phyloP scores from a whole-genome alignment of 1,140 invertebrate genomes.

The Bombus waltoni region DNA sequence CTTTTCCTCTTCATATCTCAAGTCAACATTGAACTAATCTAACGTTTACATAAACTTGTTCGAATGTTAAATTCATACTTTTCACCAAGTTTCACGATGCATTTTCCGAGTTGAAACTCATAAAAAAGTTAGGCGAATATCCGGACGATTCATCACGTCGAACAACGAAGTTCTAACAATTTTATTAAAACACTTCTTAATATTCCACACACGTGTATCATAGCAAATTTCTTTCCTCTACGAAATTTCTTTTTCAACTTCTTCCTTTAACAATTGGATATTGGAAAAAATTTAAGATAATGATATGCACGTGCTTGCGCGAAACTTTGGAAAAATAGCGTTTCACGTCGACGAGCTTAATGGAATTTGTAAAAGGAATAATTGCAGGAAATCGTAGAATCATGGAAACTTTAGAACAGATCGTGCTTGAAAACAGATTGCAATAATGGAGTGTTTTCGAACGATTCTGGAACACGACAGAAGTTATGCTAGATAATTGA shows the following conservation, averaged over 20 bases:
- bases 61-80: not conserved
- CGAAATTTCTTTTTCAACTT: not conserved
- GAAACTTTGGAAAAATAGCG: not conserved
- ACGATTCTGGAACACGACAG: not conserved
- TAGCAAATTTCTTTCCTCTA: not conserved
- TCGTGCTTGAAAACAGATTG: not conserved
- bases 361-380: not conserved
- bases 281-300: slow-evolving; percentile 3
- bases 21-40: not conserved
- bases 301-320: not conserved
- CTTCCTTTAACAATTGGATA: not conserved
- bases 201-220: not conserved
- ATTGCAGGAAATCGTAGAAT: not conserved
- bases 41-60: not conserved
- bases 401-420: not conserved
- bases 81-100: not conserved
- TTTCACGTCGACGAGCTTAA: not conserved
- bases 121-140: not conserved
- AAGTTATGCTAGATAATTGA: slow-evolving; percentile 25
- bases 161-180: not conserved
- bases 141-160: not conserved
- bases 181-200: not conserved
- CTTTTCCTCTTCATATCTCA: not conserved
- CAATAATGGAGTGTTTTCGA: slow-evolving; percentile 10
- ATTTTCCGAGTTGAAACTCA: not conserved